Base-by-base conservation (phyloP, 2,888 invertebrate genomes). In the Phortica magna region DNA sequence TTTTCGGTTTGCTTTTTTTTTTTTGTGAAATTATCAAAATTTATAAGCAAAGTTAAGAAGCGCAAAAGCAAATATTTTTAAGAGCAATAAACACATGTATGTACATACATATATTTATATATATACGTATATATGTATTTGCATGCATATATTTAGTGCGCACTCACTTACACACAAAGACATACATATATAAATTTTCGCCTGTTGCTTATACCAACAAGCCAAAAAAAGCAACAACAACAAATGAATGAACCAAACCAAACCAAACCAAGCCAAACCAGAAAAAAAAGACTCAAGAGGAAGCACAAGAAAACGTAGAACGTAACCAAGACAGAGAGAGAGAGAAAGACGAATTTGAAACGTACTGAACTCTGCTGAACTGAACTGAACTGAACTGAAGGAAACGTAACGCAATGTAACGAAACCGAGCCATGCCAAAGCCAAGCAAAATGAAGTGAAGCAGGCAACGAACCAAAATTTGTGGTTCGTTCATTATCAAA, bases 11-110 rank as follows among this genome's bases (percentile, higher is more conserved):
- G n/a, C n/a, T 76, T 22, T 43, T 43, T 53, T 70, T 48, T 70
- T 43, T 70, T n/a, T 73, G 71, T 64, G 77, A 83, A 83, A 84
- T 85, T 85, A 85, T 83, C 82, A 79, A 83, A 85, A 85, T 85
- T 87, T 83, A 85, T 85, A 87, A 81, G 87, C 76, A 84, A 85
- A 87, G 83, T 85, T 87, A 22, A 77, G 83, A 80, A 76, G 82
- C 80, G 83, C 80, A 79, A 85, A 82, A 79, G 84, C 80, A 84
- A 86, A 85, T 85, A 85, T 85, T 84, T 84, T 86, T 76, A 77
- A 82, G 76, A 80, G 65, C 74, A 57, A n/a, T 10, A 31, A 0
- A 42, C 19, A 59, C 48, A 59, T 19, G 31, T 61, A 4, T 7
- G 61, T 57, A 61, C 19, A 61, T 7, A 19, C 42, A 61, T 19